Evolutionary conservation across 2,113 vertebrate species (phyloP).

Genomic region (Casuarius casuarius): DNA sequence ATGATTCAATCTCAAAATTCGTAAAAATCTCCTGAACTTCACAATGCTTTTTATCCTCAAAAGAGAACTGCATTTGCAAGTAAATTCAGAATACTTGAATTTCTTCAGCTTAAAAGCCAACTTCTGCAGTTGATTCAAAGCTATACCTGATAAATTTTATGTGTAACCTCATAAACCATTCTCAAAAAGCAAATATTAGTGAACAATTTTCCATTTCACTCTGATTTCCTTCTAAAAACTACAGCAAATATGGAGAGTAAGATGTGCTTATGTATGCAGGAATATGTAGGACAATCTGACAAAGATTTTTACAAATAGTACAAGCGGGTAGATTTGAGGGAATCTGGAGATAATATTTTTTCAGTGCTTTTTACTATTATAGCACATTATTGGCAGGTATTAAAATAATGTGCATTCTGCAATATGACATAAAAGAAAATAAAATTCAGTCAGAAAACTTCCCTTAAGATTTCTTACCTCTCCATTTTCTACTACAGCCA

Average conservation of each 20-base stretch:
- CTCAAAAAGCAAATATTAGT: neutral
- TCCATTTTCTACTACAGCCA: slow-evolving; percentile 95
- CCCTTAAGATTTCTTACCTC: slow-evolving; percentile 81
- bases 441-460: neutral
- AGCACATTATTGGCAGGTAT: neutral
- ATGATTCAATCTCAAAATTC: neutral
- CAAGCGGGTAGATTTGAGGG: neutral
- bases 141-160: neutral
- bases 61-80: neutral
- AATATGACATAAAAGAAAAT: neutral
- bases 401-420: neutral
- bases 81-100: neutral
- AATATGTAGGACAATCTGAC: neutral
- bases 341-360: neutral
- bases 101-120: neutral
- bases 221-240: neutral
- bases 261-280: neutral
- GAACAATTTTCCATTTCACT: neutral
- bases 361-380: neutral
- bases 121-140: neutral
- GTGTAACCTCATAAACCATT: neutral
- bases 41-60: neutral
- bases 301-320: neutral
- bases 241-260: neutral
- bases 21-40: neutral